Percentiles rank a stretch among this genome's conserved stretches.
phyloP scores from a whole-genome alignment of 1,140 invertebrate species.

The Eurosta solidaginis region DNA sequence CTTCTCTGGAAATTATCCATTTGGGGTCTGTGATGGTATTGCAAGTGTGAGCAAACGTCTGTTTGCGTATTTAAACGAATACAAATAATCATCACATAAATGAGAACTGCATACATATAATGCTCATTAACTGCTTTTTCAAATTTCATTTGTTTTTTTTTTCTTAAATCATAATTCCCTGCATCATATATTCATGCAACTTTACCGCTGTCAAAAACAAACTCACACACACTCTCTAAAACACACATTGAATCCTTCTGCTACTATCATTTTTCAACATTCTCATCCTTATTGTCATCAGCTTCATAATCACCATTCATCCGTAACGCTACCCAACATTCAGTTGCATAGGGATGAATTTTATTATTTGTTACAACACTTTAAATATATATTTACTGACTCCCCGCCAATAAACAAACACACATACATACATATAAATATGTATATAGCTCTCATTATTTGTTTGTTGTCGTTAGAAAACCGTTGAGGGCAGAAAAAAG shows the following conservation, averaged over 20 bases:
- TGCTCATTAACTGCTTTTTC: neutral
- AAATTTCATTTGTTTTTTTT: neutral
- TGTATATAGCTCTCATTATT: no score
- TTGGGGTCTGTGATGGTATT: neutral
- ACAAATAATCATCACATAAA: neutral
- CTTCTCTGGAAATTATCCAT: neutral
- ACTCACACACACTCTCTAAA: neutral
- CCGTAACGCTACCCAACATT: neutral
- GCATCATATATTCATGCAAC: neutral
- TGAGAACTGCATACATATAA: neutral
- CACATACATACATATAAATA: neutral
- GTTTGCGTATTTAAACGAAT: no score
- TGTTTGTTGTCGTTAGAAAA: neutral
- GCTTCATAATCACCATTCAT: conserved; percentile 21
- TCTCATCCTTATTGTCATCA: conserved; percentile 20
- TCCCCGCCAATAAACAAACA: no score
- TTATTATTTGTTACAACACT: neutral
- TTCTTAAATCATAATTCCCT: neutral
- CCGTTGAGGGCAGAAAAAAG: neutral
- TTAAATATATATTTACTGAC: no score
- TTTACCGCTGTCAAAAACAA: conserved; percentile 16
- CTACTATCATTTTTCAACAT: conserved; percentile 28
- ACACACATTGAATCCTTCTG: neutral
- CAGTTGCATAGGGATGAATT: conserved; percentile 5
- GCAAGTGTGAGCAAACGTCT: no score